Evolutionary conservation across 2,888 invertebrate genomes (phyloP), one percentile per base, ranked within the genome.

Genomic region (Metopia argyrocephala): DNA sequence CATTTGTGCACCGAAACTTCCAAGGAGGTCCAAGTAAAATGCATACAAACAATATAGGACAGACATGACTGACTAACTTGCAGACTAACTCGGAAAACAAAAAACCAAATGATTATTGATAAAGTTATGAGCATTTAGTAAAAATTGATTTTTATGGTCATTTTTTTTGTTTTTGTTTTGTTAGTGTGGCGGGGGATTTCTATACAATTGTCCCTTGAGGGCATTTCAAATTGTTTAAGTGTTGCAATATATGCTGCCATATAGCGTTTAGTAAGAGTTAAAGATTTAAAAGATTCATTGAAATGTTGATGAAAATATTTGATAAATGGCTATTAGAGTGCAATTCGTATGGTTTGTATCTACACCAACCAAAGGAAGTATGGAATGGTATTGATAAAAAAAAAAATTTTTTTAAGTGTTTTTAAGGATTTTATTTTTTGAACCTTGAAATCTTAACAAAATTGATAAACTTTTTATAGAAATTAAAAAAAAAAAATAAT

Each of bases 61-160:
- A 48, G 57, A 57, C 31, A 23, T 56, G 23, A 64, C 54, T 62
- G 54, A 21, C 9, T 31, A 12, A 20, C 28, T n/a, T n/a, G n/a
- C n/a, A n/a, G n/a, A n/a, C n/a, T n/a, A n/a, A n/a, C n/a, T n/a
- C n/a, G n/a, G n/a, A n/a, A n/a, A n/a, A n/a, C n/a, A n/a, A n/a
- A n/a, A n/a, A n/a, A n/a, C n/a, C n/a, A n/a, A n/a, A n/a, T n/a
- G n/a, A 21, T 50, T 21, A 66, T 83, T 85, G 87, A 87, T 87
- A 86, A 87, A 87, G 88, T 85, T 87, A 87, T 88, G 87, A 87
- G 86, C 84, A 86, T 87, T 86, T 85, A 84, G 80, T 83, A 87
- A 38, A n/a, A 88, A 88, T 88, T 88, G 88, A 88, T 88, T 88
- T 88, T 73, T 86, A 87, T 87, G 87, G 85, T 86, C 83, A 68